Conservation (phyloP, 2,888 invertebrate genomes). For the Synanthedon vespiformis region DNA sequence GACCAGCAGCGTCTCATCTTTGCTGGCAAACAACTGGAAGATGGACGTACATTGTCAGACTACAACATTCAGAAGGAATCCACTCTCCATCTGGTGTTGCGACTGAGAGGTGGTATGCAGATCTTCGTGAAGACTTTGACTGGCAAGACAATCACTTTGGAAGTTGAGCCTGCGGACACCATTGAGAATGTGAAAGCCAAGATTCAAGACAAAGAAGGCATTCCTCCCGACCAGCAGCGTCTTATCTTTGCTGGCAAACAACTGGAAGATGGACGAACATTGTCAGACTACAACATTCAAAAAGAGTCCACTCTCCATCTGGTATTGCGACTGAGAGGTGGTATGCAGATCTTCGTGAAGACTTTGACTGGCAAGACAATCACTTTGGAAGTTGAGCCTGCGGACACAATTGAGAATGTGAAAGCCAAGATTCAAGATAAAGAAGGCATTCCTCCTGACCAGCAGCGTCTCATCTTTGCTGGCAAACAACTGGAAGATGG, state of each 20-base stretch:
- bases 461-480: constrained; percentile 32
- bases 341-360: constrained; percentile 46
- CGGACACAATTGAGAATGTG: constrained; percentile 33
- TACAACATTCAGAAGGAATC: constrained; percentile 97
- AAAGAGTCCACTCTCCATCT: constrained; percentile 95
- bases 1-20: constrained; percentile 93
- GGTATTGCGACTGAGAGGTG: constrained; percentile 94
- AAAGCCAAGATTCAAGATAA: constrained; percentile 37
- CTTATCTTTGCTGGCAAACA: constrained; percentile 95
- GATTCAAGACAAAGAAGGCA: constrained; percentile 92
- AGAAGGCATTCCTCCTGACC: constrained; percentile 36
- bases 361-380: constrained; percentile 34
- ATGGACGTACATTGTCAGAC: constrained; percentile 91
- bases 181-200: constrained; percentile 96
- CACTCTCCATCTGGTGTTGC: constrained; percentile 92
- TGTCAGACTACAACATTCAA: constrained; percentile 94
- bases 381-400: constrained; percentile 27
- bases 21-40: constrained; percentile 94
- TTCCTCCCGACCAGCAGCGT: constrained; percentile 91
- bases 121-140: constrained; percentile 96
- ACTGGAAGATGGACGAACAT: constrained; percentile 91
- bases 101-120: constrained; percentile 95
- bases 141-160: constrained; percentile 92
- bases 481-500: constrained; percentile 36
- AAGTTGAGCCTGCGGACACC: constrained; percentile 92